Percentiles rank a stretch among this genome's conserved stretches.
phyloP scores from a whole-genome alignment of 2,113 vertebrate species.

The Malurus melanocephalus region DNA sequence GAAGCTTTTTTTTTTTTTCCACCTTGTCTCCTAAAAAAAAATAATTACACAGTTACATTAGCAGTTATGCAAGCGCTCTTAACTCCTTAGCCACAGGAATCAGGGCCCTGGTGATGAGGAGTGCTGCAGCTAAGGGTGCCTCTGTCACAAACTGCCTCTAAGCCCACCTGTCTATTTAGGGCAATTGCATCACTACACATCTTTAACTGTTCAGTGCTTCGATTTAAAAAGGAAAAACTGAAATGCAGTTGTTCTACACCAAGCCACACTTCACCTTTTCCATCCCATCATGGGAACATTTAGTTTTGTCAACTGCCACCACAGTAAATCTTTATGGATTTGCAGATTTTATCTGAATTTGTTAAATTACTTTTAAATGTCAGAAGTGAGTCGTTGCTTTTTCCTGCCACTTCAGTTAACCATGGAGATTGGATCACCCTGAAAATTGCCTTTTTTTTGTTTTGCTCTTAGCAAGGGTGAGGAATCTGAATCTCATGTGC shows the following conservation, averaged over 20 bases:
- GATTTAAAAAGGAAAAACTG: constrained; percentile 59
- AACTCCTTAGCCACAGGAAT: constrained; percentile 68
- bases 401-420: constrained; percentile 72
- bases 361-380: constrained; percentile 29
- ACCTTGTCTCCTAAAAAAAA: background rate
- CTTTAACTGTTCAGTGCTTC: constrained; percentile 62
- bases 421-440: constrained; percentile 70
- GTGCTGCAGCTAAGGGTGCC: constrained; percentile 52
- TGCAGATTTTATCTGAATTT: constrained; percentile 64
- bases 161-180: constrained; percentile 51
- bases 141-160: constrained; percentile 43
- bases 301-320: constrained; percentile 62
- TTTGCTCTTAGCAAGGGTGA: constrained; percentile 79
- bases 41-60: constrained; percentile 58
- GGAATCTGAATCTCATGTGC: constrained; percentile 77
- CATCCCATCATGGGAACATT: constrained; percentile 58
- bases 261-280: constrained; percentile 73
- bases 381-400: constrained; percentile 69
- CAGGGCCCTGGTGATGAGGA: constrained; percentile 50
- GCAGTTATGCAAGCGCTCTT: constrained; percentile 63
- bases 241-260: constrained; percentile 68
- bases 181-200: constrained; percentile 58
- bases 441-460: constrained; percentile 65
- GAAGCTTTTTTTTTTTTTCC: constrained; percentile 27
- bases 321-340: constrained; percentile 40